Evolutionary conservation across 1,140 invertebrate genomes (phyloP).

Genomic region (Drosophila fuyamai): DNA sequence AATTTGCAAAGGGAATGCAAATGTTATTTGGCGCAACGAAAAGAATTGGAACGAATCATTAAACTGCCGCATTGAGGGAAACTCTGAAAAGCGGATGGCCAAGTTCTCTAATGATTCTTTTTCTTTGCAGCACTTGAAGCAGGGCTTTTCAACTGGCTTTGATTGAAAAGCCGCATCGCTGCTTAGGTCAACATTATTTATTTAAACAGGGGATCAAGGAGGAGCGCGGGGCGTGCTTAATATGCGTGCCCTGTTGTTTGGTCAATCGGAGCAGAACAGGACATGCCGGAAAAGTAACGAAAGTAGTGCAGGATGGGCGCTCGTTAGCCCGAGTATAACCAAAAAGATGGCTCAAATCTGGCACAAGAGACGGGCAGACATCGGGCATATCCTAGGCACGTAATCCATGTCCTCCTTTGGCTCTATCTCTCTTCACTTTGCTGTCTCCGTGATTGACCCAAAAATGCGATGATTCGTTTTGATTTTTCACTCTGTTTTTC

Average conservation of each 20-base stretch:
- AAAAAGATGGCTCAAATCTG: conserved; percentile 53
- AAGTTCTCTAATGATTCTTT: conserved; percentile 36
- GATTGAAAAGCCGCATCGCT: conserved; percentile 72
- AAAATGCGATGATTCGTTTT: conserved; percentile 79
- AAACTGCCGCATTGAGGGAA: conserved; percentile 40
- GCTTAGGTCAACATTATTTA: conserved; percentile 74
- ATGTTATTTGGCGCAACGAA: conserved; percentile 20
- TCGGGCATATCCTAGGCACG: conserved; percentile 58
- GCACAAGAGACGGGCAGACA: conserved; percentile 20
- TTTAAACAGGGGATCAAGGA: conserved; percentile 38
- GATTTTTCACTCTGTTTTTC: conserved; percentile 62
- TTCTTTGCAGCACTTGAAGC: conserved; percentile 33
- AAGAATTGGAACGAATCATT: conserved; percentile 59
- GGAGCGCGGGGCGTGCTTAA: conserved; percentile 48
- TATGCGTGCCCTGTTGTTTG: conserved; percentile 75
- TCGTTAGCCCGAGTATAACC: conserved; percentile 56
- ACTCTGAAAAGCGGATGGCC: not conserved
- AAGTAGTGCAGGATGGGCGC: conserved; percentile 49
- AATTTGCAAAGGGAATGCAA: conserved; percentile 28
- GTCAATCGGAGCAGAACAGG: conserved; percentile 76
- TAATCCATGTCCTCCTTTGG: conserved; percentile 55
- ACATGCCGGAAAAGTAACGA: conserved; percentile 45
- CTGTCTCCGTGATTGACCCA: conserved; percentile 70
- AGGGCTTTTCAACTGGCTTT: conserved; percentile 30
- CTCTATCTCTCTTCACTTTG: conserved; percentile 7